Evolutionary conservation across 2,797 vertebrate genomes (phyloP).

Genomic region (Sebastolobus altivelis): DNA sequence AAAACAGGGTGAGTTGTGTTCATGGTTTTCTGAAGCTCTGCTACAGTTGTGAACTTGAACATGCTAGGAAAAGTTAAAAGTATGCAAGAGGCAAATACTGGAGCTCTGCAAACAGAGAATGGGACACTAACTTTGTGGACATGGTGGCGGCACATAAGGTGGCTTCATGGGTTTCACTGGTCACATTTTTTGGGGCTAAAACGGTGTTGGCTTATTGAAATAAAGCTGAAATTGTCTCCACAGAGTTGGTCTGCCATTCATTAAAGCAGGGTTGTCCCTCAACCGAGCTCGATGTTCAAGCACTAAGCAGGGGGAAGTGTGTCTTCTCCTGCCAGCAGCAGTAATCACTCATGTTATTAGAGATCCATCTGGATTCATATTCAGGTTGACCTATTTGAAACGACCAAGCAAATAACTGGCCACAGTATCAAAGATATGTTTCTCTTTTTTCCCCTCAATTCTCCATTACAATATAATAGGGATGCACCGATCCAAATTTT

Average conservation of each 20-base stretch:
- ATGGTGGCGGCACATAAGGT: not conserved
- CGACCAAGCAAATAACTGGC: not conserved
- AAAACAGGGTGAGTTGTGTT: constrained; percentile 32
- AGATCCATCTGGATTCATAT: not conserved
- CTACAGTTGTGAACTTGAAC: not conserved
- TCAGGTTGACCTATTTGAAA: not conserved
- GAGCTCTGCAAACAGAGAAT: not conserved
- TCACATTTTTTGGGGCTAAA: not conserved
- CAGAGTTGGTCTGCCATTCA: constrained; percentile 15
- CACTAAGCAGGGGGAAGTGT: not conserved
- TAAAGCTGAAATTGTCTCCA: constrained; percentile 6
- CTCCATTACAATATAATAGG: not conserved
- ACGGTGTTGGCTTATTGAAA: not conserved
- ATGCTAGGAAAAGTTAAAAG: not conserved
- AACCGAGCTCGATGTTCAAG: not conserved
- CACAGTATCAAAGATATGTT: not conserved
- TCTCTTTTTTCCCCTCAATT: not conserved
- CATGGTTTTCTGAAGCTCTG: constrained; percentile 10
- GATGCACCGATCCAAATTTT: too few species aligned
- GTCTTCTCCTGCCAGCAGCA: not conserved
- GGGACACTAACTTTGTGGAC: constrained; percentile 12
- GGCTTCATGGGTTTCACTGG: constrained; percentile 18
- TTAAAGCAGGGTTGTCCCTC: not conserved
- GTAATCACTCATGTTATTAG: not conserved
- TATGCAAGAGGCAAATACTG: not conserved